Conservation (phyloP, 2,113 vertebrate species). For the Ceyx melanurus region DNA sequence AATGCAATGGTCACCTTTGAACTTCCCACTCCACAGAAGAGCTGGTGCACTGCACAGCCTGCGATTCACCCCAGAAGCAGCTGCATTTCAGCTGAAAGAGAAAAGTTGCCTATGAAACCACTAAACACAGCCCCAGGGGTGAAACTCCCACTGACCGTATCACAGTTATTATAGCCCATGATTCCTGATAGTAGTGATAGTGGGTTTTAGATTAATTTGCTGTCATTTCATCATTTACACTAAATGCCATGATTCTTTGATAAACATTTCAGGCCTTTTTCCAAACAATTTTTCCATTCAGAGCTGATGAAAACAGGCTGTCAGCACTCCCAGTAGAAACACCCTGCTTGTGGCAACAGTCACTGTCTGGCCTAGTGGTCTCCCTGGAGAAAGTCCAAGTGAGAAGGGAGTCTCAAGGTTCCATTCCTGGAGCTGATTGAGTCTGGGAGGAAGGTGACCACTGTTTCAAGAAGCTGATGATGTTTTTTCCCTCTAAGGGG, state of each 20-base stretch:
- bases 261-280: constrained; percentile 68
- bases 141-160: background rate
- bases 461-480: background rate
- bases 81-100: background rate
- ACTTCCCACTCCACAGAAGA: background rate
- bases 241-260: constrained; percentile 39
- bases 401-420: background rate
- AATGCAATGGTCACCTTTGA: background rate
- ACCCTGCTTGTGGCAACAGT: constrained; percentile 26
- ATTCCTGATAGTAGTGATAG: background rate
- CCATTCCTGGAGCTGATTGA: background rate
- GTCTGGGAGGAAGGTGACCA: background rate
- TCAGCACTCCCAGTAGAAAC: constrained; percentile 31
- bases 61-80: background rate
- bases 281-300: constrained; percentile 55
- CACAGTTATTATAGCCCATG: background rate
- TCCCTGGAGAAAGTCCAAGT: constrained; percentile 45
- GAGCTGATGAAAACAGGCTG: constrained; percentile 66
- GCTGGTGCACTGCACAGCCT: background rate
- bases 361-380: constrained; percentile 45
- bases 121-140: background rate
- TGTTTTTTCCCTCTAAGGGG: background rate
- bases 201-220: constrained; percentile 41
- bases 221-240: constrained; percentile 47
- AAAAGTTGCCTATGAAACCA: background rate